Evolutionary conservation across 2,888 invertebrate genomes (phyloP).

Genomic region (Gryllus longicercus): DNA sequence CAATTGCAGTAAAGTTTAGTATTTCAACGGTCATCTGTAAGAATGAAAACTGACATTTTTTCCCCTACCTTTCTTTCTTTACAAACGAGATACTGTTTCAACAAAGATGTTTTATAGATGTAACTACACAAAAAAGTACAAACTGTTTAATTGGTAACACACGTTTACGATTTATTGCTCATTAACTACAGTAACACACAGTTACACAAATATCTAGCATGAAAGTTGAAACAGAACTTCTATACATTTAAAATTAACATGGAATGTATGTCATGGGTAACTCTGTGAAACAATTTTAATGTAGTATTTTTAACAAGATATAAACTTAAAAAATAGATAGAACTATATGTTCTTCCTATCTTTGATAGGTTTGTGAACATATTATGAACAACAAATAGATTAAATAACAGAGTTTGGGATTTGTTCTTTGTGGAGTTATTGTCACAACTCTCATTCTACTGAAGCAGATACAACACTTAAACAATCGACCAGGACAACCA

Average conservation of each 20-base stretch:
- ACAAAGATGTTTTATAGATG: too few species aligned
- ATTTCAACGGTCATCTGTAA: too few species aligned
- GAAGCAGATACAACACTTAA: constrained; percentile 10
- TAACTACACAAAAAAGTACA: too few species aligned
- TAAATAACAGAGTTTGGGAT: neutral
- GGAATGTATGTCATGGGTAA: neutral
- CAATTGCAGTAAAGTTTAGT: too few species aligned
- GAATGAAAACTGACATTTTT: too few species aligned
- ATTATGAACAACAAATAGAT: neutral
- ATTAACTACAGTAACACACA: constrained; percentile 2
- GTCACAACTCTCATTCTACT: constrained; percentile 23
- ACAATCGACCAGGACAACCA: constrained; percentile 17
- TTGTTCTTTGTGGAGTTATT: constrained; percentile 12
- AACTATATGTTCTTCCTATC: too few species aligned
- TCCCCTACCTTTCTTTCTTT: too few species aligned
- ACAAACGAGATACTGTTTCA: too few species aligned
- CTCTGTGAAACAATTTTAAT: too few species aligned
- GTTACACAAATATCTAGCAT: neutral
- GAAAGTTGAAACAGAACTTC: neutral
- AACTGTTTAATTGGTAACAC: too few species aligned
- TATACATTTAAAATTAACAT: neutral
- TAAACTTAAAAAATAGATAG: too few species aligned
- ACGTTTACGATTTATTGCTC: constrained; percentile 4
- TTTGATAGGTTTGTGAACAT: neutral
- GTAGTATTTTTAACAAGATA: too few species aligned